phyloP scores from a whole-genome alignment of 2,888 invertebrate genomes.

The Stenurella melanura region DNA sequence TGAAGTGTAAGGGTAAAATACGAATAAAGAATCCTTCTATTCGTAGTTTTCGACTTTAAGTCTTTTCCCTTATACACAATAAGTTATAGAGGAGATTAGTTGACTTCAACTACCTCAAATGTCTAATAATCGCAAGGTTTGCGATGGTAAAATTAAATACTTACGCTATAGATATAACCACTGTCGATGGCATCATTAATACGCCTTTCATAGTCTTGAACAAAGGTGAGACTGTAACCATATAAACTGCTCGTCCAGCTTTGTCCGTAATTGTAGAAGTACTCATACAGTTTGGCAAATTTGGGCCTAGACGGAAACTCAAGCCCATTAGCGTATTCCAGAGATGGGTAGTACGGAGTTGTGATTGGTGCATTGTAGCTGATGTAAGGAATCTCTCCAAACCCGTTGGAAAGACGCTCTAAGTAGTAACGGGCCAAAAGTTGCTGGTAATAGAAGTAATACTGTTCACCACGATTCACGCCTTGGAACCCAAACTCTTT shows the following conservation, averaged over 20 bases:
- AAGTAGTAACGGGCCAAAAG: slow-evolving; percentile 82
- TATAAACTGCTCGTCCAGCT: slow-evolving; percentile 69
- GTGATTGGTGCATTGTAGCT: slow-evolving; percentile 74
- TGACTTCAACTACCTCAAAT: too few species aligned
- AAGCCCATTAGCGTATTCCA: slow-evolving; percentile 79
- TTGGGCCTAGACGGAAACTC: slow-evolving; percentile 79
- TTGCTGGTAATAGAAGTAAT: slow-evolving; percentile 81
- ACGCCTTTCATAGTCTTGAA: slow-evolving; percentile 73
- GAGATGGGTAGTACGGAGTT: slow-evolving; percentile 79
- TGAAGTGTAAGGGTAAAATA: too few species aligned
- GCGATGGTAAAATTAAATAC: slow-evolving; percentile 18
- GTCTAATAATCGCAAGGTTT: too few species aligned
- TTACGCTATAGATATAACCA: slow-evolving; percentile 71
- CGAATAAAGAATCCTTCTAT: too few species aligned
- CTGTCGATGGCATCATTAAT: slow-evolving; percentile 77
- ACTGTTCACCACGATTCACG: slow-evolving; percentile 79
- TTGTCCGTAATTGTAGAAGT: slow-evolving; percentile 68
- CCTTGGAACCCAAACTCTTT: slow-evolving; percentile 69
- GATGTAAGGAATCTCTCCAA: slow-evolving; percentile 79
- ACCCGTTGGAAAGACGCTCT: slow-evolving; percentile 82
- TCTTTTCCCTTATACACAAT: too few species aligned
- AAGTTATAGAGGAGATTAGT: too few species aligned
- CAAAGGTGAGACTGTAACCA: slow-evolving; percentile 73
- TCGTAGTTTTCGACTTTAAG: too few species aligned
- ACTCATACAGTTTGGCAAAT: slow-evolving; percentile 74